Conservation (phyloP, 2,888 invertebrate species). For the Dilophus febrilis region DNA sequence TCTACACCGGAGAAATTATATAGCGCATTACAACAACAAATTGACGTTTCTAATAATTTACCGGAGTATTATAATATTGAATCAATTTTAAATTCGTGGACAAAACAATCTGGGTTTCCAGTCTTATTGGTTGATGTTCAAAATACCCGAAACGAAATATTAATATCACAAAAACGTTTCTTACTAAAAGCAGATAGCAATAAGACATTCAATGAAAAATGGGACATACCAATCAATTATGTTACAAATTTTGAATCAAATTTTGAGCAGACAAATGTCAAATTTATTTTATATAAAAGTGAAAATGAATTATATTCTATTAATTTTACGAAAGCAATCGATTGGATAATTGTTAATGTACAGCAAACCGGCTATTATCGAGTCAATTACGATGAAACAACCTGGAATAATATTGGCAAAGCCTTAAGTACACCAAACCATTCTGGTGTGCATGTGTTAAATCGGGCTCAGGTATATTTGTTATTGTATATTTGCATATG, state of each 20-base stretch:
- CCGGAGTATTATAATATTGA: conserved; percentile 19
- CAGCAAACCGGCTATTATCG: conserved; percentile 47
- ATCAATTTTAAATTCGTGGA: conserved; percentile 33
- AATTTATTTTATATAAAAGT: too few species aligned
- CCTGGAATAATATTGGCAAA: conserved; percentile 35
- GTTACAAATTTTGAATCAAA: conserved; percentile 29
- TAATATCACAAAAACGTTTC: conserved; percentile 18
- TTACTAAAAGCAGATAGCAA: conserved; percentile 9
- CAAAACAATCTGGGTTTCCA: conserved; percentile 46
- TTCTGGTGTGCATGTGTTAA: conserved; percentile 39
- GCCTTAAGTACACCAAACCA: conserved; percentile 32
- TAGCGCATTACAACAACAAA: conserved; percentile 24
- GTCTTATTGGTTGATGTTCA: conserved; percentile 33
- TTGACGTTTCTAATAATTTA: conserved; percentile 14
- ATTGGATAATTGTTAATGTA: conserved; percentile 43
- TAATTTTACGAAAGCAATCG: conserved; percentile 17
- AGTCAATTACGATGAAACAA: conserved; percentile 43
- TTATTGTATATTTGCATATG: too few species aligned
- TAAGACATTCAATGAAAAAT: conserved; percentile 3
- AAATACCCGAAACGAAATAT: conserved; percentile 6
- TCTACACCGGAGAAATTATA: conserved; percentile 36
- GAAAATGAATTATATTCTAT: too few species aligned
- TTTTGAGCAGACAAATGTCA: neutral
- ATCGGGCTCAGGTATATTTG: conserved; percentile 50
- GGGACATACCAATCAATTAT: conserved; percentile 6